Base-by-base conservation (phyloP, 1,140 invertebrate species). In the Euura lappo region DNA sequence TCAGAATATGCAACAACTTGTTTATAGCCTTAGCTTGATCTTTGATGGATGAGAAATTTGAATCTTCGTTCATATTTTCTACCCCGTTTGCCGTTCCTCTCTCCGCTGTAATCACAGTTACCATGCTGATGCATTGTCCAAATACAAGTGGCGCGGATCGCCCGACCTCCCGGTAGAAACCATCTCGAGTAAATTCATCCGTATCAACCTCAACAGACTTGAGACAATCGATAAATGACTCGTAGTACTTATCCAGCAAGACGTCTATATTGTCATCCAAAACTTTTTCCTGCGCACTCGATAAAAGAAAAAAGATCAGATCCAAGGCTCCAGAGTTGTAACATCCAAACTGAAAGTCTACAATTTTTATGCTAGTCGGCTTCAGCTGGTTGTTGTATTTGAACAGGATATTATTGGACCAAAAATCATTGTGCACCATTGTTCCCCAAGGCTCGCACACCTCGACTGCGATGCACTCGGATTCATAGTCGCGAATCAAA, bases 401-500 rank as follows among this genome's bases (percentile, higher is more conserved):
- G 68, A 86, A 88, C 87, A 93, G 88, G 75, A 92, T 89, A 76
- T 93, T 93, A 77, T 92, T 93, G 2, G 89, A 86, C 92, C 92
- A 93, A 71, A 91, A 88, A 78, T 93, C 92, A 6, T 87, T 88
- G 73, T 93, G 92, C 0, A 87, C 82, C 42, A 90, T 79, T 1
- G 90, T 90, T 2, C 79, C 84, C 82, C 88, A 92, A 0, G 83
- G 81, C 60, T 87, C 83, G 43, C 81, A 78, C 2, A 79, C 74
- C 42, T 76, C 69, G 45, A 45, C 13, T 45, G 47, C 60, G 11
- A 47, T 71, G 69, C 77, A 10, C 71, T 72, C 65, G 3, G 42
- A 1, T 6, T 71, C 11, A 1, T 43, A n/a, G 6, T 73, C 66
- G 28, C 79, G 67, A 5, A 84, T 71, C 4, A 87, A 72, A 3